These are phyloP conservation scores for Radopholus similis DNA, from an alignment of 1,140 invertebrate genomes.

Conservation along the genomic window DNA sequence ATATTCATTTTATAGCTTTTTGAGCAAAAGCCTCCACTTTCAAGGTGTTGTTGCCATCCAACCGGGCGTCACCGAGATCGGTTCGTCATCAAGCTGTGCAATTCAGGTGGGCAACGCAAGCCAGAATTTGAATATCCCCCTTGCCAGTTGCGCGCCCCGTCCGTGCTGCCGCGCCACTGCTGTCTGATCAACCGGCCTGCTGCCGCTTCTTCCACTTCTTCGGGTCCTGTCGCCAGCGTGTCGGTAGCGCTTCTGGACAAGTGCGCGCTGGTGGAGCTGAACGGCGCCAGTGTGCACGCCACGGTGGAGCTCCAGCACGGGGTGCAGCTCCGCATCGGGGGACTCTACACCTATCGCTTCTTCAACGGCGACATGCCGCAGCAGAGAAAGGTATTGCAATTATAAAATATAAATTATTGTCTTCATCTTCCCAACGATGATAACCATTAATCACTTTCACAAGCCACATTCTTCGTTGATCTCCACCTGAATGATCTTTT, in stretches of 20 bases:
- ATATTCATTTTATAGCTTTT: too few species aligned
- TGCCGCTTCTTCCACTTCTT: slow-evolving; percentile 18
- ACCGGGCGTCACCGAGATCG: slow-evolving; percentile 33
- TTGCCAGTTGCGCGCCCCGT: slow-evolving; percentile 15
- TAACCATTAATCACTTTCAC: too few species aligned
- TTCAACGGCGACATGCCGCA: neutral
- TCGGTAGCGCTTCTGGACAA: slow-evolving; percentile 58
- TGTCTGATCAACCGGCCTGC: slow-evolving; percentile 54
- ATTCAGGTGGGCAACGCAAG: slow-evolving; percentile 13
- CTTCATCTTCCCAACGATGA: neutral
- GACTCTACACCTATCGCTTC: slow-evolving; percentile 3
- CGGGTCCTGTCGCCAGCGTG: slow-evolving; percentile 57
- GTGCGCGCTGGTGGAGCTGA: neutral
- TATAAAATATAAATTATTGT: neutral
- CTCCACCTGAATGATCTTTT: too few species aligned
- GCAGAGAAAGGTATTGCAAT: neutral
- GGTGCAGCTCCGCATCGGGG: slow-evolving; percentile 1
- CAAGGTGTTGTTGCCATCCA: slow-evolving; percentile 22
- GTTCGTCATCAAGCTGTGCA: slow-evolving; percentile 16
- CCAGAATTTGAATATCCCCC: neutral
- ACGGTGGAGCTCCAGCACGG: neutral
- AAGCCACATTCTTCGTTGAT: too few species aligned
- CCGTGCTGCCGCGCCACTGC: slow-evolving; percentile 62
- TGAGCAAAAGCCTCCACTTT: too few species aligned
- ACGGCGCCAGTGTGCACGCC: neutral